Evolutionary conservation across 2,888 invertebrate species (phyloP).

Genomic region (Cephus spinipes): DNA sequence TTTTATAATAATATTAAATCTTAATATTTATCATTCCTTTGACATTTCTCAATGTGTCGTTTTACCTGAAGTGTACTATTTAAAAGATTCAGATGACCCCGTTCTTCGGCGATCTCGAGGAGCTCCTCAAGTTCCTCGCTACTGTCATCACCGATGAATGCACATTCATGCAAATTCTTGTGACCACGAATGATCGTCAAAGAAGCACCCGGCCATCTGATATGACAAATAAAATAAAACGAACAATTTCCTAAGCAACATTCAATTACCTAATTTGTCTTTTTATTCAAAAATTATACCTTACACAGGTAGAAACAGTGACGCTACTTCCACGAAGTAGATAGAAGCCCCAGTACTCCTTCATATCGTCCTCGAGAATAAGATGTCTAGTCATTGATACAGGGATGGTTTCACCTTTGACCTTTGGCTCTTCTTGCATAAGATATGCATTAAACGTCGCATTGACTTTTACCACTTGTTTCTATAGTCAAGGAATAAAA

Average conservation of each 20-base stretch:
- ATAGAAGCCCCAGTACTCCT: constrained; percentile 88
- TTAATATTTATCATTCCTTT: neutral
- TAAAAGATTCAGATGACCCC: constrained; percentile 51
- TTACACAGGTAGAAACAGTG: constrained; percentile 81
- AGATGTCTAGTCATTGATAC: constrained; percentile 79
- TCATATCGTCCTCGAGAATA: constrained; percentile 81
- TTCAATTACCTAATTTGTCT: neutral
- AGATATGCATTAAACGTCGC: constrained; percentile 83
- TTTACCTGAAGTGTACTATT: constrained; percentile 31
- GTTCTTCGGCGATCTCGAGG: constrained; percentile 66
- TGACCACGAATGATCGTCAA: constrained; percentile 82
- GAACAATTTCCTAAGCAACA: neutral
- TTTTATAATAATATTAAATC: neutral
- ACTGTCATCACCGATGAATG: constrained; percentile 84
- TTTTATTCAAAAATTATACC: constrained; percentile 66
- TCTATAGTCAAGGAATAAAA: constrained; percentile 62
- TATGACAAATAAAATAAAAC: neutral
- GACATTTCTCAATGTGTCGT: neutral
- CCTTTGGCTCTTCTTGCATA: constrained; percentile 72
- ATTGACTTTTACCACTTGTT: constrained; percentile 77
- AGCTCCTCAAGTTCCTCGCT: constrained; percentile 81
- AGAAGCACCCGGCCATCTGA: constrained; percentile 81
- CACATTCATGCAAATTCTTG: constrained; percentile 81
- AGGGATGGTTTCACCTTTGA: constrained; percentile 71
- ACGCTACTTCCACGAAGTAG: constrained; percentile 79